These are phyloP conservation scores for Xenopus petersii DNA, from an alignment of 2,797 vertebrate species.

Conservation along the genomic window DNA sequence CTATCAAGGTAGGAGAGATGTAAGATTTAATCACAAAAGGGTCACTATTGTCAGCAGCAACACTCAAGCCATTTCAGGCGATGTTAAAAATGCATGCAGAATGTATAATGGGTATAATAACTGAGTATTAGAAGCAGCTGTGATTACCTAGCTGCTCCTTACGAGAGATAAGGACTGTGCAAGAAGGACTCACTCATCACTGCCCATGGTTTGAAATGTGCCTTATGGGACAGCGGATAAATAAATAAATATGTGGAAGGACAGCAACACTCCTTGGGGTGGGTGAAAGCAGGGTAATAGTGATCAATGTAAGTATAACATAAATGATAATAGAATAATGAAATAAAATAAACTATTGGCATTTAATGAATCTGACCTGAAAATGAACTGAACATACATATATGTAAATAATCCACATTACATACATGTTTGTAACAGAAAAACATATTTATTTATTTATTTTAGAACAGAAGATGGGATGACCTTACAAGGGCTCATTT, in stretches of 20 bases:
- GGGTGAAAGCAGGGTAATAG: neutral
- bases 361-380: neutral
- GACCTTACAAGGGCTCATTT: neutral
- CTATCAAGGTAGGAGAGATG: too few relatives aligned
- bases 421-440: neutral
- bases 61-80: slow-evolving; percentile 29
- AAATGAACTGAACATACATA: neutral
- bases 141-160: neutral
- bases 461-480: slow-evolving; percentile 15
- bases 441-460: slow-evolving; percentile 26
- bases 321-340: slow-evolving; percentile 5
- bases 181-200: neutral
- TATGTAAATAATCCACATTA: slow-evolving; percentile 7
- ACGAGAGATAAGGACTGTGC: neutral
- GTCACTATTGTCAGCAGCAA: slow-evolving; percentile 4
- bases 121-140: neutral
- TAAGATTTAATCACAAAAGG: neutral
- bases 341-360: neutral
- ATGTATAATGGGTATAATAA: neutral
- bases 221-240: slow-evolving; percentile 9
- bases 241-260: slow-evolving; percentile 23
- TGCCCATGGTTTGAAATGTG: neutral
- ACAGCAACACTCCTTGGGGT: slow-evolving; percentile 11
- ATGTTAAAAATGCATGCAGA: slow-evolving; percentile 25
- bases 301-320: neutral